Conservation (phyloP, 92 coral and sea anemone species). For the Phenganax subtilis region DNA sequence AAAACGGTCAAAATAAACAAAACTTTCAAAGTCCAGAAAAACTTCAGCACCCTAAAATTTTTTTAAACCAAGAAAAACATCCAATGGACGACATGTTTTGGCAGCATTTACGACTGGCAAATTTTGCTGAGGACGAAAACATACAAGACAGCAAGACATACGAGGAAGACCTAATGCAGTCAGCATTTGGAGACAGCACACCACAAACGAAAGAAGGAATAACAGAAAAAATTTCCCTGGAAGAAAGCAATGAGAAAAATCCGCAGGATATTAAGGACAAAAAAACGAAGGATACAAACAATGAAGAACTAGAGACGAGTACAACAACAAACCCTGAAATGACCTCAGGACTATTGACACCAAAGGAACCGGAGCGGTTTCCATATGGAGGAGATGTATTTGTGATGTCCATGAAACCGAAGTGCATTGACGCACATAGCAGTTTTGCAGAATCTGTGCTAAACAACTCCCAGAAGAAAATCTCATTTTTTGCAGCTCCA, state of each 20-base stretch:
- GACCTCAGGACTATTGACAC: not conserved
- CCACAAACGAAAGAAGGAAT: not conserved
- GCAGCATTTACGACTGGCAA: conserved; percentile 11
- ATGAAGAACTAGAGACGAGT: not conserved
- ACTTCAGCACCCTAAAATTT: not conserved
- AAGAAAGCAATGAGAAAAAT: not conserved
- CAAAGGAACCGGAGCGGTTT: not conserved
- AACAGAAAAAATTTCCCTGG: not conserved
- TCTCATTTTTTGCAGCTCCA: conserved; percentile 14
- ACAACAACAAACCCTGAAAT: not conserved
- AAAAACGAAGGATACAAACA: not conserved
- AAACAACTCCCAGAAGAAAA: conserved; percentile 18
- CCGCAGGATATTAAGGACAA: not conserved
- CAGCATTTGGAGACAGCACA: not conserved
- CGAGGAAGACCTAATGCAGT: not conserved
- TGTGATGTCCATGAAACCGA: conserved; percentile 3
- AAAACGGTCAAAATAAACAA: too few species aligned
- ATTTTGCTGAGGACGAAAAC: not conserved
- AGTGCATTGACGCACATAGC: not conserved
- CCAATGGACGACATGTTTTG: not conserved
- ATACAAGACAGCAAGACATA: not conserved
- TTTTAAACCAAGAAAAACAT: not conserved
- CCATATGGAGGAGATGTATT: conserved; percentile 6
- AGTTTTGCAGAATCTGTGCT: not conserved
- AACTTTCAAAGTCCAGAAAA: not conserved